Evolutionary conservation across 1,140 invertebrate genomes (phyloP).

Genomic region (Carposina sasakii): DNA sequence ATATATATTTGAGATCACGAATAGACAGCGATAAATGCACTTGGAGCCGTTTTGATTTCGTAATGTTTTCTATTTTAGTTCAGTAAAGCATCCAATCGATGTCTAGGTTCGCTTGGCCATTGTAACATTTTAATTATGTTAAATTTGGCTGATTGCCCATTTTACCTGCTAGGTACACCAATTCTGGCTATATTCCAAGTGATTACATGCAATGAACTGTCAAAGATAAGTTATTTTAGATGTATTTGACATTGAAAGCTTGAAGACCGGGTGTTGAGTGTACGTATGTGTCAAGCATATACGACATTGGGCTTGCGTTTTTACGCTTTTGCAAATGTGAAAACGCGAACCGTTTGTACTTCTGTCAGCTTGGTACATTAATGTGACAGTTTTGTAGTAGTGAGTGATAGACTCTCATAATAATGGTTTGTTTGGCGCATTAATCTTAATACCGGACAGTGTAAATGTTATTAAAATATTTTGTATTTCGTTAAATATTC

Average conservation of each 20-base stretch:
- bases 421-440: too few species aligned
- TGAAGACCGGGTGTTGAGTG: slow-evolving; percentile 14
- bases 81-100: slow-evolving; percentile 47
- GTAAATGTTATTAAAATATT: too few species aligned
- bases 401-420: too few species aligned
- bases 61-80: slow-evolving; percentile 46
- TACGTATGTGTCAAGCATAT: slow-evolving; percentile 36
- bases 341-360: too few species aligned
- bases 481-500: too few species aligned
- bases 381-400: too few species aligned
- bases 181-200: slow-evolving; percentile 53
- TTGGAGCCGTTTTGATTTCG: too few species aligned
- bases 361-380: too few species aligned
- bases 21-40: too few species aligned
- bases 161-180: slow-evolving; percentile 66
- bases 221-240: slow-evolving; percentile 72
- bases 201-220: slow-evolving; percentile 69
- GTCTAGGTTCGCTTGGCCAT: slow-evolving; percentile 57
- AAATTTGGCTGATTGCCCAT: slow-evolving; percentile 63
- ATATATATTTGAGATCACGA: too few species aligned
- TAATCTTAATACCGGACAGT: too few species aligned
- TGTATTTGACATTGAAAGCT: slow-evolving; percentile 62
- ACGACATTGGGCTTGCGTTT: slow-evolving; percentile 21
- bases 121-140: slow-evolving; percentile 69
- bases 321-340: too few species aligned